phyloP scores from a whole-genome alignment of 2,797 vertebrate species.

The Xerus rutilus region DNA sequence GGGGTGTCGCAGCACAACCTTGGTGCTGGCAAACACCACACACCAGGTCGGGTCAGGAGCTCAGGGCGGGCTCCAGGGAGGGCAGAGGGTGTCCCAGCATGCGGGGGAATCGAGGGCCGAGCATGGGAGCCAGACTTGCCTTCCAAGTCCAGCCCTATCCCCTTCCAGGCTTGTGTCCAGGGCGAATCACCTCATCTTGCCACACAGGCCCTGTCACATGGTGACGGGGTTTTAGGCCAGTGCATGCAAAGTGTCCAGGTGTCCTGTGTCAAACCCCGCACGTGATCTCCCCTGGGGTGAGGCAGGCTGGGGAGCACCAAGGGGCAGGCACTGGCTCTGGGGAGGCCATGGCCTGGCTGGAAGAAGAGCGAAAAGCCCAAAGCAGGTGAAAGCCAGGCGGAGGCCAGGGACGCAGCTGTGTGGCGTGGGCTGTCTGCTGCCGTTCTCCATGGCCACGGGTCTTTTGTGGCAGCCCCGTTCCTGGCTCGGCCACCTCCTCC shows the following conservation, averaged over 20 bases:
- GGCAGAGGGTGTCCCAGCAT: background rate
- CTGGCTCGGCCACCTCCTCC: background rate
- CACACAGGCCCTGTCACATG: too few relatives aligned
- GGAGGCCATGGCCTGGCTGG: background rate
- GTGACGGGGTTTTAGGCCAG: accelerated
- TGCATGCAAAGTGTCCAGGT: too few relatives aligned
- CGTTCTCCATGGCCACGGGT: background rate
- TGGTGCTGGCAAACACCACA: background rate
- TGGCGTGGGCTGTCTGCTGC: accelerated
- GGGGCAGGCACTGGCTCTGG: background rate
- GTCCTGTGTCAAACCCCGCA: too few relatives aligned
- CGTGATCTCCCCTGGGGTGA: too few relatives aligned
- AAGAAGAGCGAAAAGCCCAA: background rate
- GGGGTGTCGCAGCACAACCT: accelerated
- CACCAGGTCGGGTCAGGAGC: background rate
- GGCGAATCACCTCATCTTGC: too few relatives aligned
- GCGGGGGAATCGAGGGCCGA: background rate
- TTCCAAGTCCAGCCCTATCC: background rate
- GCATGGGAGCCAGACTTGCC: background rate
- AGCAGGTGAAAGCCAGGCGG: accelerated
- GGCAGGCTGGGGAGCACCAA: background rate
- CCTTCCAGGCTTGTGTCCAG: background rate
- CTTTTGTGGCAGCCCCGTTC: background rate
- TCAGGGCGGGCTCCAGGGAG: background rate
- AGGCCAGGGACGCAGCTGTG: accelerated